Conservation (phyloP, 2,113 vertebrate genomes). For the Fregata magnificens region DNA sequence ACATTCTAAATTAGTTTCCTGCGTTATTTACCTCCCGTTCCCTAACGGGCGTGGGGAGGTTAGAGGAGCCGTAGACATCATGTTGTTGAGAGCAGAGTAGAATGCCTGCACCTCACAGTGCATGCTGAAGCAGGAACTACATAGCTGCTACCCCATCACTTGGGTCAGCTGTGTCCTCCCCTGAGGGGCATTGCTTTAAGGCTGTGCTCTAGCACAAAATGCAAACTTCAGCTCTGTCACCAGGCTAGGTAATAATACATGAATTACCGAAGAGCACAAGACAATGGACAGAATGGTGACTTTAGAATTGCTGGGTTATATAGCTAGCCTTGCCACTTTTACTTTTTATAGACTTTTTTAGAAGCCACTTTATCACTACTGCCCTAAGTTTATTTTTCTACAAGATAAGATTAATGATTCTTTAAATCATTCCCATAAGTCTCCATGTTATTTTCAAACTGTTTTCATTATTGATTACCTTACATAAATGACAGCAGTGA, state of each 20-base stretch:
- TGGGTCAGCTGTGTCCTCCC: background rate
- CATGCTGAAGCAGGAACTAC: background rate
- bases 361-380: background rate
- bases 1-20: background rate
- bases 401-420: background rate
- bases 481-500: background rate
- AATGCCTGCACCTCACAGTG: background rate
- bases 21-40: background rate
- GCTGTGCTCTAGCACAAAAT: background rate
- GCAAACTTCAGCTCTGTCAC: background rate
- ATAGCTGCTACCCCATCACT: background rate
- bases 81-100: background rate
- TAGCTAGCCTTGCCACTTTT: background rate
- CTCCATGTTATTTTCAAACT: background rate
- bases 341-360: background rate
- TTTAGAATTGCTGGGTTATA: background rate
- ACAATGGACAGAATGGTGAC: background rate
- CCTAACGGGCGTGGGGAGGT: accelerated
- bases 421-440: background rate
- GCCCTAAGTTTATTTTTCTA: background rate
- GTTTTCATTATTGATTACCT: background rate
- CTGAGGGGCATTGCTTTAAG: background rate
- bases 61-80: background rate
- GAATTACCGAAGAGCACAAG: background rate
- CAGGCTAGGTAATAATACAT: background rate